A percentile compares a stretch with the other conserved stretches of the same genome.
These are phyloP conservation scores for Zophobas atratus DNA, from an alignment of 1,140 invertebrate genomes.

Conservation along the genomic window DNA sequence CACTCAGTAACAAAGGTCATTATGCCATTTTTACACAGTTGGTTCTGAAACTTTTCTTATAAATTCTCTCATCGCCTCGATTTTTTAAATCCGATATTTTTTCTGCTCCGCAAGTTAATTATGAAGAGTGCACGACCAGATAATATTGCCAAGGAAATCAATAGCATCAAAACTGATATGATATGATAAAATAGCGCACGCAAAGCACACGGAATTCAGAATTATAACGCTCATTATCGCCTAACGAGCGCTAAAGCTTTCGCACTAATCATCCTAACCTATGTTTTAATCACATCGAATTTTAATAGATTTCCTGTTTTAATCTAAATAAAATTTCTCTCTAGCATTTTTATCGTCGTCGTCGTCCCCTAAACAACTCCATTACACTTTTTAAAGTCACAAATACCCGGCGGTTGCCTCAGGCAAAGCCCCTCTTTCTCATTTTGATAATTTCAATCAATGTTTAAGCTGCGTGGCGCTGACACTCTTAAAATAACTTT, in stretches of 20 bases:
- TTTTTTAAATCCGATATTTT: not conserved
- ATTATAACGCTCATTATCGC: conserved; percentile 33
- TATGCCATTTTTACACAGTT: conserved; percentile 29
- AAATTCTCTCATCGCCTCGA: conserved; percentile 17
- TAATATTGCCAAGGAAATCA: conserved; percentile 34
- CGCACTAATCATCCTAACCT: conserved; percentile 17
- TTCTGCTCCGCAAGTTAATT: conserved; percentile 24
- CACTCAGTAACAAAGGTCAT: conserved; percentile 14
- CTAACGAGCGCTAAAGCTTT: conserved; percentile 28
- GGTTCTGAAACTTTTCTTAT: conserved; percentile 15
- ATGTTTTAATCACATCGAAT: conserved; percentile 9
- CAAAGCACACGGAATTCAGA: conserved; percentile 32
- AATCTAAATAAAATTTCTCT: too few relatives aligned
- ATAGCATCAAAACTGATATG: conserved; percentile 41
- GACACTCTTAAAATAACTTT: conserved; percentile 6
- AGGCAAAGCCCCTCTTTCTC: not conserved
- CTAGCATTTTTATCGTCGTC: too few relatives aligned
- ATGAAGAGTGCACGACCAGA: conserved; percentile 27
- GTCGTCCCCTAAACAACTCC: too few relatives aligned
- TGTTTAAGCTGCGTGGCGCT: not conserved
- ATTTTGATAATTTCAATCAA: not conserved
- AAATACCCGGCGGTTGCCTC: too few relatives aligned
- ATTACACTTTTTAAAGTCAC: too few relatives aligned
- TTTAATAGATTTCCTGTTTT: too few relatives aligned
- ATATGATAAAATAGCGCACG: conserved; percentile 38